Evolutionary conservation across 2,113 vertebrate genomes (phyloP).

Genomic region (Rissa tridactyla): DNA sequence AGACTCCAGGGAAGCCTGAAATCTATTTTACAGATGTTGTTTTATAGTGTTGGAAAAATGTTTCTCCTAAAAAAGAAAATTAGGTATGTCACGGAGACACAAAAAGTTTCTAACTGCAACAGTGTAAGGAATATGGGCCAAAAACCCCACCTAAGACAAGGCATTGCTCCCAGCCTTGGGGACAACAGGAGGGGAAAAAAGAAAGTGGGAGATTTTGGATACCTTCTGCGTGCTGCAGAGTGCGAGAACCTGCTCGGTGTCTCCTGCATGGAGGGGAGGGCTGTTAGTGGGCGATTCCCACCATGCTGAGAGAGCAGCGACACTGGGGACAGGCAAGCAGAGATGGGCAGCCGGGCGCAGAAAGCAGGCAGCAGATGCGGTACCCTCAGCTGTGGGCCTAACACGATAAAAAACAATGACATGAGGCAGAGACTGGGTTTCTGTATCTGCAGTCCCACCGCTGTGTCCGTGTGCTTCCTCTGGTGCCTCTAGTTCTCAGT

Average conservation of each 20-base stretch:
- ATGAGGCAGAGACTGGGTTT: not conserved
- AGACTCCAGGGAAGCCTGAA: not conserved
- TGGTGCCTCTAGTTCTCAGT: not conserved
- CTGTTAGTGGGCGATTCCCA: not conserved
- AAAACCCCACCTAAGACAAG: not conserved
- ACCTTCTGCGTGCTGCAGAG: not conserved
- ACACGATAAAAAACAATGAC: not conserved
- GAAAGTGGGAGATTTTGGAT: not conserved
- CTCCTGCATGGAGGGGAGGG: not conserved
- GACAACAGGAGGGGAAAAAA: not conserved
- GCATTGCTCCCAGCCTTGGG: not conserved
- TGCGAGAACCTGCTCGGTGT: not conserved
- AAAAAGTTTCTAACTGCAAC: not conserved
- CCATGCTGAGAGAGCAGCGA: accelerated
- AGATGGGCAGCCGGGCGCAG: not conserved
- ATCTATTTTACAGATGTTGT: not conserved
- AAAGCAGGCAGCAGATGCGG: not conserved
- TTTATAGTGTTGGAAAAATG: not conserved
- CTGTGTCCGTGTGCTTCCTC: not conserved
- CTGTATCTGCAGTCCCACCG: not conserved
- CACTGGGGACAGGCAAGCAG: not conserved
- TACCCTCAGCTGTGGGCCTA: not conserved
- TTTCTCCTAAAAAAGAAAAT: not conserved
- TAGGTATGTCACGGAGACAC: not conserved
- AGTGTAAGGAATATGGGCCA: not conserved